Evolutionary conservation across 2,888 invertebrate species (phyloP).

Genomic region (Sepioteuthis lessoniana): DNA sequence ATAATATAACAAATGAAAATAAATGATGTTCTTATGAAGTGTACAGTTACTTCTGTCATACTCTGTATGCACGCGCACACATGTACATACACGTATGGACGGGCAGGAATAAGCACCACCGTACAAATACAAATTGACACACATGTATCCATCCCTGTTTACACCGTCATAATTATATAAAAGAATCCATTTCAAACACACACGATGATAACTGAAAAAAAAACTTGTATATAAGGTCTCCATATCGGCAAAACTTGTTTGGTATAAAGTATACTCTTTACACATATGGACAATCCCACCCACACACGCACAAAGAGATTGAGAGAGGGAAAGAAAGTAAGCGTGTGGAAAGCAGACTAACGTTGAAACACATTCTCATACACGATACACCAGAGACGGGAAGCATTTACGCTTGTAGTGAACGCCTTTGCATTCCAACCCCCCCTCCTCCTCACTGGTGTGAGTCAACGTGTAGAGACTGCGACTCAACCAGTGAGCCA

Average conservation of each 20-base stretch:
- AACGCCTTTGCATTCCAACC: not conserved
- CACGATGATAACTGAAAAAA: not conserved
- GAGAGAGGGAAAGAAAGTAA: not conserved
- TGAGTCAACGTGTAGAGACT: not conserved
- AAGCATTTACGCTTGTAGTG: not conserved
- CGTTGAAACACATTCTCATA: not conserved
- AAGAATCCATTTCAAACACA: not conserved
- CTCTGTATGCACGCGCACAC: too few species aligned
- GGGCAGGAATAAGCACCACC: not conserved
- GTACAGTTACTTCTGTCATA: too few species aligned
- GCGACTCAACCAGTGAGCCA: not conserved
- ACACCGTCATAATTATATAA: not conserved
- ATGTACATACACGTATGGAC: not conserved
- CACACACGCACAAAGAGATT: not conserved
- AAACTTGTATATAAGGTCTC: not conserved
- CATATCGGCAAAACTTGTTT: not conserved
- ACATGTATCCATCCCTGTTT: not conserved
- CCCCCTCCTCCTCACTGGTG: not conserved
- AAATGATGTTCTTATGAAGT: too few species aligned
- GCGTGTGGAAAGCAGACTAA: not conserved
- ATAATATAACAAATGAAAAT: too few species aligned
- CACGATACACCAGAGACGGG: not conserved
- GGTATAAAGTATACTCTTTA: not conserved
- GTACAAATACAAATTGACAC: not conserved
- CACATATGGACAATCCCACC: not conserved